These are phyloP conservation scores for Trachops cirrhosus DNA, from an alignment of 2,797 vertebrate species.

Conservation along the genomic window DNA sequence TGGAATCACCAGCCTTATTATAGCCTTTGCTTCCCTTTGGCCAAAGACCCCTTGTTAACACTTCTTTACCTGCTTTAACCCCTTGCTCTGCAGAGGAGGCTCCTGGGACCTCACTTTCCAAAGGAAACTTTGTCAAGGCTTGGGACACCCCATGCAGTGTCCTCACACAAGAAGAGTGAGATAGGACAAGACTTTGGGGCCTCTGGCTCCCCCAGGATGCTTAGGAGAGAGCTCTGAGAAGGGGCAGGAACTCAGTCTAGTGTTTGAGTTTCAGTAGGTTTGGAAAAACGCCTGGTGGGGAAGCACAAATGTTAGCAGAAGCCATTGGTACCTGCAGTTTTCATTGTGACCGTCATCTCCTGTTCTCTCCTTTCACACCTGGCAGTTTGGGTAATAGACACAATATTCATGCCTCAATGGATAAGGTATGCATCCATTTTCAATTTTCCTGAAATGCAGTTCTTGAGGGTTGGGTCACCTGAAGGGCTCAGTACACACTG, in stretches of 20 bases:
- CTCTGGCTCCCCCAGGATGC: neutral
- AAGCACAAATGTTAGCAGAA: neutral
- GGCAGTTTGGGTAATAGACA: neutral
- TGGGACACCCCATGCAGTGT: neutral
- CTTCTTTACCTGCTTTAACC: neutral
- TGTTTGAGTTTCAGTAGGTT: neutral
- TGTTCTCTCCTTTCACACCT: neutral
- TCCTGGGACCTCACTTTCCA: neutral
- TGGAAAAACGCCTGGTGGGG: neutral
- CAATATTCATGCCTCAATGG: neutral
- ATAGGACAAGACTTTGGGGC: neutral
- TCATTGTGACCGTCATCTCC: neutral
- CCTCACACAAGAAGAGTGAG: neutral
- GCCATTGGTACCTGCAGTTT: neutral
- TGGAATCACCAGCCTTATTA: neutral
- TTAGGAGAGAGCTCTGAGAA: neutral
- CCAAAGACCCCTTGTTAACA: neutral
- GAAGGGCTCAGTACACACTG: neutral
- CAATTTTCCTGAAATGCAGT: neutral
- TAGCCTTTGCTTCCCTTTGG: neutral
- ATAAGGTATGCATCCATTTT: slow-evolving; percentile 3
- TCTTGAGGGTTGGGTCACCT: slow-evolving; percentile 31
- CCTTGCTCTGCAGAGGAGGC: neutral
- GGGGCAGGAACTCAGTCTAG: neutral
- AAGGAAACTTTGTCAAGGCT: neutral